These are phyloP conservation scores for Malurus splendens DNA, from an alignment of 2,797 vertebrate species.

Conservation along the genomic window DNA sequence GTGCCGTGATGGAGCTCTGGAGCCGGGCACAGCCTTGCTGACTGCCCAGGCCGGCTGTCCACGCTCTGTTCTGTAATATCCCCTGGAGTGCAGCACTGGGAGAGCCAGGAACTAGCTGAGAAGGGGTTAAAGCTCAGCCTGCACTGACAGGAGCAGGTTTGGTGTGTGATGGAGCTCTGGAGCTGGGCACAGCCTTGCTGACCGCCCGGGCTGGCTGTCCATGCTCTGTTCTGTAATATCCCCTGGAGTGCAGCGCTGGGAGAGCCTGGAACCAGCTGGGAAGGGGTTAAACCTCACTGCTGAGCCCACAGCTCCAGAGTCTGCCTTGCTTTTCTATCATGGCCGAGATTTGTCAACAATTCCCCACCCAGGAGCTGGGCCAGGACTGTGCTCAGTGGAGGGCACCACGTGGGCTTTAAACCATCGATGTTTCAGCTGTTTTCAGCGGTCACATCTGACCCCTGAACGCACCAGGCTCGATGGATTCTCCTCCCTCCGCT, in stretches of 20 bases:
- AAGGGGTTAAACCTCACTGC: not conserved
- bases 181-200: rapidly evolving
- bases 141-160: not conserved
- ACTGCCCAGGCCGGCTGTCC: too few relatives aligned
- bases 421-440: rapidly evolving
- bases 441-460: not conserved
- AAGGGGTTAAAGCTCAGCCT: not conserved
- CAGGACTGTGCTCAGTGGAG: rapidly evolving
- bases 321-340: not conserved
- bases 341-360: not conserved
- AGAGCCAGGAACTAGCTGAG: not conserved
- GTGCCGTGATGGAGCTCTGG: too few relatives aligned
- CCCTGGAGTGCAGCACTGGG: too few relatives aligned
- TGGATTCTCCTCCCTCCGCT: not conserved
- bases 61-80: too few relatives aligned
- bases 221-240: rapidly evolving
- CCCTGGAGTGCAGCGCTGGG: rapidly evolving
- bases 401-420: not conserved
- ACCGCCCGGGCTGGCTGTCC: rapidly evolving
- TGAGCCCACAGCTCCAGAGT: not conserved
- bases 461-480: rapidly evolving
- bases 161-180: not conserved
- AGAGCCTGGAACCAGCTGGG: not conserved
- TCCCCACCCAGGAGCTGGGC: rapidly evolving
- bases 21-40: too few relatives aligned